Percentiles rank a stretch among this genome's conserved stretches.
Evolutionary conservation across 2,888 invertebrate species (phyloP).

Genomic region (Liodrosophila aerea): DNA sequence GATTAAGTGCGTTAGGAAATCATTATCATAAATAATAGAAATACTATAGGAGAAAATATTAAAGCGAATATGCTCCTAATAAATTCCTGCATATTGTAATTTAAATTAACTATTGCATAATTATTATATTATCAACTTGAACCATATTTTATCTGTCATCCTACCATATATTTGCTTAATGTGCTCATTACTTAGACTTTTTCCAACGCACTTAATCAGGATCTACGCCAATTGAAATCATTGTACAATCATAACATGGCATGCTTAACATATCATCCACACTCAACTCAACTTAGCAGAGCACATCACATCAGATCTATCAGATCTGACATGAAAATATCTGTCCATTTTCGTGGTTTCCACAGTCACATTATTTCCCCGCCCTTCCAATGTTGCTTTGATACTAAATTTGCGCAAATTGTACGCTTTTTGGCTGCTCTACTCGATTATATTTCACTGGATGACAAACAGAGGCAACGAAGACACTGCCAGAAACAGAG

Average conservation of each 20-base stretch:
- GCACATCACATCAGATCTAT: slow-evolving; percentile 5
- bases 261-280: slow-evolving; percentile 31
- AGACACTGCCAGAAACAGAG: slow-evolving; percentile 31
- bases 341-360: slow-evolving; percentile 46
- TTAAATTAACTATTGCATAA: too few relatives aligned
- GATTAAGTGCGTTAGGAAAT: too few relatives aligned
- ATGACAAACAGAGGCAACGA: slow-evolving; percentile 64
- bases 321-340: slow-evolving; percentile 16
- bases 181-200: neutral
- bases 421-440: slow-evolving; percentile 56
- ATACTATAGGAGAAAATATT: too few relatives aligned
- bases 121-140: too few relatives aligned
- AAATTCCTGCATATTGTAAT: too few relatives aligned
- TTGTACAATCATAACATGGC: slow-evolving; percentile 21
- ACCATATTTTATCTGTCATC: slow-evolving; percentile 5
- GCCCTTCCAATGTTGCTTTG: slow-evolving; percentile 15
- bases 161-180: neutral
- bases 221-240: slow-evolving; percentile 1
- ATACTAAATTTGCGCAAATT: slow-evolving; percentile 55
- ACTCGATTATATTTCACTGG: slow-evolving; percentile 77
- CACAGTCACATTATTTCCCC: slow-evolving; percentile 45
- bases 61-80: too few relatives aligned
- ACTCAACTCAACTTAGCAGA: slow-evolving; percentile 15
- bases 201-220: slow-evolving; percentile 5
- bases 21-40: too few relatives aligned